Base-by-base conservation (phyloP, 2,113 vertebrate species). In the Paedocypris sp. region DNA sequence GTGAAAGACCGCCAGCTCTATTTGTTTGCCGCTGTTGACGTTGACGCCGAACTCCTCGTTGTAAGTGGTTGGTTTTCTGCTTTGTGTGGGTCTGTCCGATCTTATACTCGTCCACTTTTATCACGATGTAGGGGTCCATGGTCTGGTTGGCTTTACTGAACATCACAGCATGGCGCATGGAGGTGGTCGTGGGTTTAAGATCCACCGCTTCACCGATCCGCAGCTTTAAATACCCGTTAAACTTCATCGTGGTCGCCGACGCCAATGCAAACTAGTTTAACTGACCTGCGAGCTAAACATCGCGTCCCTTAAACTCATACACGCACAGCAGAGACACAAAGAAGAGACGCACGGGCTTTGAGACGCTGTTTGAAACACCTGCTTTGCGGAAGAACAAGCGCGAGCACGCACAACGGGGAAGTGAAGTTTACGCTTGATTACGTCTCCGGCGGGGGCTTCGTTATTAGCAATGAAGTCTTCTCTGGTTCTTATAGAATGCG, bases 31-130 rank as follows among this genome's bases (percentile, higher is more conserved):
- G 29, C 91, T 78, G 41, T 72, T 87, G 41, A 97, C 91, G 13
- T 85, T 85, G 25, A 90, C 77, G 16, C 83, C 84, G 81, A 97
- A 98, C 73, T 97, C 94, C 80, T 98, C 94, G 51, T 99, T 98
- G 81, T 89, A 99, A 0, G 91, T 98, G 54, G 95, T 91, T 96
- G 73, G 92, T 98, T 73, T 92, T 92, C 80, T 91, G 94, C 67
- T 98, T 97, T 72, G 89, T 88, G 78, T 85, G 88, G 5, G 95
- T 98, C 69, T 94, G 93, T 36, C 94, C 95, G 1, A 97, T 83
- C 6, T 92, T 90, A 60, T 73, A 78, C 71, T 97, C 91, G 78
- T 98, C 94, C 81, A 99, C 93, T 69, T 93, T 97, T 65, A 99
- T 79, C 5, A 94, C 85, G 29, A 98, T 86, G 78, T 98, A 99